Percentiles rank a stretch among this genome's conserved stretches.
These are phyloP conservation scores for Poeciliopsis turneri DNA, from an alignment of 2,797 vertebrate species.

Conservation along the genomic window DNA sequence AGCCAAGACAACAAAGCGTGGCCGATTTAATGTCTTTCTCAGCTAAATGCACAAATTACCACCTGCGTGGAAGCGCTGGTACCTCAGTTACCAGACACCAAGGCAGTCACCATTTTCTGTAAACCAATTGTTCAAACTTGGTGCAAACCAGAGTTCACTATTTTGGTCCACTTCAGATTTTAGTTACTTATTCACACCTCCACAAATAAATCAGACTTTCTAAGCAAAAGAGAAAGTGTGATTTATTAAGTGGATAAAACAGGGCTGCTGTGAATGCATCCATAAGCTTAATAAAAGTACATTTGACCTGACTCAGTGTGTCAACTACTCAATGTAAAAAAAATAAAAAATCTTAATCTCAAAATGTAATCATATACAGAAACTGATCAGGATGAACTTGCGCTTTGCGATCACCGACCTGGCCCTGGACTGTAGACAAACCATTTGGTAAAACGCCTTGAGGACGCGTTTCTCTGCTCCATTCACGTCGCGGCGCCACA, in stretches of 20 bases:
- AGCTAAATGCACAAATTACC: background rate
- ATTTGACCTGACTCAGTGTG: background rate
- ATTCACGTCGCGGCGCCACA: background rate
- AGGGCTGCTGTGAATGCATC: background rate
- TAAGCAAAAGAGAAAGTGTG: no score
- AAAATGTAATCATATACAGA: background rate
- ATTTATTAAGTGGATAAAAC: background rate
- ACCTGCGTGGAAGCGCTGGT: background rate
- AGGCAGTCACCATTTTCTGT: background rate
- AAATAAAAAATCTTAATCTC: no score
- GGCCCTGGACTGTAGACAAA: slow-evolving; percentile 32
- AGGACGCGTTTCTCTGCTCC: background rate
- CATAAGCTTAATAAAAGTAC: background rate
- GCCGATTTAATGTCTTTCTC: background rate
- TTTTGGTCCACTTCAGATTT: no score
- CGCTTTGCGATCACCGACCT: slow-evolving; percentile 44
- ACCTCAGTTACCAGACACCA: background rate
- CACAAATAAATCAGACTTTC: background rate
- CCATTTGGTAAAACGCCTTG: background rate
- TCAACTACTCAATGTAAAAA: background rate
- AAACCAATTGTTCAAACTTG: background rate
- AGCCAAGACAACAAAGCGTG: background rate
- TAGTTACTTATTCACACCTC: background rate
- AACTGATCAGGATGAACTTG: background rate
- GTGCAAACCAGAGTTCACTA: background rate